phyloP scores from a whole-genome alignment of 2,797 vertebrate genomes.

The Crenuchus spilurus region DNA sequence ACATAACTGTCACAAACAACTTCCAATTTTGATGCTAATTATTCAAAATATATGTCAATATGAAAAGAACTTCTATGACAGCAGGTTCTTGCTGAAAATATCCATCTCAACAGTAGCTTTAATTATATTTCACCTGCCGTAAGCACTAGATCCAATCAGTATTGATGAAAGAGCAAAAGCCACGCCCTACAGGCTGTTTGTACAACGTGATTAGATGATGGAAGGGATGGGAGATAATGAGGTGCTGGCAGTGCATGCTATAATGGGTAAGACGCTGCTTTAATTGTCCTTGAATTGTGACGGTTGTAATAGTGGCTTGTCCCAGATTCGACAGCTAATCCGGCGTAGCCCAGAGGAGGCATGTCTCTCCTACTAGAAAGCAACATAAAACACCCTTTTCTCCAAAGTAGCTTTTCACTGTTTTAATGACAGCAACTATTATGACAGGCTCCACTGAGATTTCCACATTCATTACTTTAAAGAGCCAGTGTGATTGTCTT shows the following conservation, averaged over 20 bases:
- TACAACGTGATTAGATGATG: slow-evolving; percentile 24
- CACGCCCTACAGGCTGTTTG: neutral
- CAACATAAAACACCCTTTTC: neutral
- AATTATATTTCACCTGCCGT: neutral
- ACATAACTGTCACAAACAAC: neutral
- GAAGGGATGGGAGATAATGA: slow-evolving; percentile 1
- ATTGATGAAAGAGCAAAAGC: slow-evolving; percentile 6
- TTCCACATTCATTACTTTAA: slow-evolving; percentile 26
- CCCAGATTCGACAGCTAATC: slow-evolving; percentile 25
- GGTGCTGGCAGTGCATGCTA: neutral
- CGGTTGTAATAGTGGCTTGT: slow-evolving; percentile 16
- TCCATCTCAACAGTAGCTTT: neutral
- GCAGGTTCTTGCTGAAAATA: neutral
- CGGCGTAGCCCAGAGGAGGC: slow-evolving; percentile 25
- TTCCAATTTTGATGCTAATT: neutral
- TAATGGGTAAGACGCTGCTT: slow-evolving; percentile 32
- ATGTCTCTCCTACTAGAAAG: slow-evolving; percentile 1
- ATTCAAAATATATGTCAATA: neutral
- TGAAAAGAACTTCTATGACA: neutral
- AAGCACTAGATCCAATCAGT: neutral
- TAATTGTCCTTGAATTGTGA: slow-evolving; percentile 47
- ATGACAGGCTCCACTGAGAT: slow-evolving; percentile 37
- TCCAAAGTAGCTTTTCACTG: neutral
- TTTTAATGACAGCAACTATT: slow-evolving; percentile 8
- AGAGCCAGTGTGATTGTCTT: neutral